A percentile compares a stretch with the other conserved stretches of the same genome.
Evolutionary conservation across 2,797 vertebrate genomes (phyloP).

Genomic region (Cryptoprocta ferox): DNA sequence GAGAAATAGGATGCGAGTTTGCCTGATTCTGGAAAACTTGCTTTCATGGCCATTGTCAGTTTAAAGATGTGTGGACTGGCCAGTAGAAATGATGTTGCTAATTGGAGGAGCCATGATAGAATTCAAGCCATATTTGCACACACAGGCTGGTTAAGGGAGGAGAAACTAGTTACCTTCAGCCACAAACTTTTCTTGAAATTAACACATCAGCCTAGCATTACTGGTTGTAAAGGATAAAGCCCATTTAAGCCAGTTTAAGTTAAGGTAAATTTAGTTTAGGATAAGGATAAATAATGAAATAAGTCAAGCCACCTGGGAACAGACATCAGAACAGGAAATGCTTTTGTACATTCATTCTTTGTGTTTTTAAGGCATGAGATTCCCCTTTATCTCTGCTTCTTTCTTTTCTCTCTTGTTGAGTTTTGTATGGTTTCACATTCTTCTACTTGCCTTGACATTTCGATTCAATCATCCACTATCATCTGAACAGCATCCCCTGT

Average conservation of each 20-base stretch:
- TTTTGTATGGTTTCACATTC: neutral
- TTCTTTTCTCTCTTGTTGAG: neutral
- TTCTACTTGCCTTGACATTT: neutral
- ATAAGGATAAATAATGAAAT: slow-evolving; percentile 2
- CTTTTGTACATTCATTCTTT: neutral
- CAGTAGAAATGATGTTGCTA: neutral
- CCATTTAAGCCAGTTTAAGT: neutral
- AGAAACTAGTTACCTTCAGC: neutral
- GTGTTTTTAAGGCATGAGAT: neutral
- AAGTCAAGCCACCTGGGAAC: neutral
- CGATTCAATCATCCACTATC: neutral
- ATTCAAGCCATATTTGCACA: neutral
- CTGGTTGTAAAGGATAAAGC: neutral
- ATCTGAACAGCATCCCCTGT: neutral
- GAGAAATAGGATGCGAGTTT: neutral
- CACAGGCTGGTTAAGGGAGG: neutral
- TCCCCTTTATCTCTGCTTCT: neutral
- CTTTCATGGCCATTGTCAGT: neutral
- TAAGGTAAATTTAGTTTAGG: slow-evolving; percentile 6
- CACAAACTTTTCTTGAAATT: neutral
- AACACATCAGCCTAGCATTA: neutral
- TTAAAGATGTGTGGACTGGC: neutral
- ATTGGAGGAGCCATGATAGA: neutral
- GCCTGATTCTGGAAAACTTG: neutral
- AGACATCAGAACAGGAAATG: neutral